Percentiles rank a stretch among this genome's conserved stretches.
Evolutionary conservation across 2,888 invertebrate species (phyloP).

Genomic region (Orgyia antiqua): DNA sequence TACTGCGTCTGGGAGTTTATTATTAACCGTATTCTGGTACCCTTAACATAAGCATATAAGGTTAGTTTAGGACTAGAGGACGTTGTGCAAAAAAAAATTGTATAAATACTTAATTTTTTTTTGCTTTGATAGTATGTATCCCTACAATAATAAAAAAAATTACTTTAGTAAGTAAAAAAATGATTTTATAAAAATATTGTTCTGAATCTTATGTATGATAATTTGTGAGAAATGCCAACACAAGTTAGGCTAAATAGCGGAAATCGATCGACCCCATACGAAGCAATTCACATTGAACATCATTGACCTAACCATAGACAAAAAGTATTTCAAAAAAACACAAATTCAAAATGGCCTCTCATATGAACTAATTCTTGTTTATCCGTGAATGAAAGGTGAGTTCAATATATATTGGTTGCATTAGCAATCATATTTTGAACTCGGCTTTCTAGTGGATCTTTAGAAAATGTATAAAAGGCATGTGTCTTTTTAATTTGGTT

Average conservation of each 20-base stretch:
- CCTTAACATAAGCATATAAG: no score
- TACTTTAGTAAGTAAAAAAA: no score
- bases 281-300: constrained; percentile 10
- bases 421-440: constrained; percentile 1
- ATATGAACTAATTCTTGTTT: constrained; percentile 1
- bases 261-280: constrained; percentile 18
- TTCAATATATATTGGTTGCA: constrained; percentile 1
- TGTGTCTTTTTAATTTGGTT: constrained; percentile 5
- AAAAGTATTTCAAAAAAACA: constrained; percentile 1
- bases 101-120: no score
- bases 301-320: not conserved
- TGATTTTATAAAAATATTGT: no score
- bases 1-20: no score
- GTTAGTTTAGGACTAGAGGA: no score
- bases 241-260: constrained; percentile 18
- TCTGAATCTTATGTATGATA: no score
- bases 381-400: constrained; percentile 2
- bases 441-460: not conserved
- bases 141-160: no score
- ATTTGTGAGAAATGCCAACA: no score
- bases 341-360: constrained; percentile 7
- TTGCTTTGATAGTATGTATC: no score
- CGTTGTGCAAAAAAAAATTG: no score
- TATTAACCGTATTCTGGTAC: no score
- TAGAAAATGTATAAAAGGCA: constrained; percentile 7